These are phyloP conservation scores for Hecatera dysodea DNA, from an alignment of 2,888 invertebrate species.

Conservation along the genomic window DNA sequence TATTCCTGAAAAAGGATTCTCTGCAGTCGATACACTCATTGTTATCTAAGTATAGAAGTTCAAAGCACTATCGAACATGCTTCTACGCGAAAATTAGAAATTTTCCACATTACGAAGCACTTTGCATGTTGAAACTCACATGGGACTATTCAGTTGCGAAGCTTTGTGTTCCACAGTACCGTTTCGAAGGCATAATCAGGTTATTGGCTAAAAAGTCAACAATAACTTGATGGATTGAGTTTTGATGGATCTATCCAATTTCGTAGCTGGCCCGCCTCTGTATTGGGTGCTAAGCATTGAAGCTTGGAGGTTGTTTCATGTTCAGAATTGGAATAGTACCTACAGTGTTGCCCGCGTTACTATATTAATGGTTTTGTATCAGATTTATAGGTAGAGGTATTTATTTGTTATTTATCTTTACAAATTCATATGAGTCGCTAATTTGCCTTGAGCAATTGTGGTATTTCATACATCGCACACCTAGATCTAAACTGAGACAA, in stretches of 20 bases:
- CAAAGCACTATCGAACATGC: not conserved
- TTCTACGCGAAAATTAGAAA: constrained; percentile 1
- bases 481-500: too few species aligned
- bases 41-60: not conserved
- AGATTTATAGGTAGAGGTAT: too few species aligned
- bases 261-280: constrained; percentile 20
- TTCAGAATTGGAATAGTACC: constrained; percentile 9
- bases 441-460: too few species aligned
- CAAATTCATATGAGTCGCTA: too few species aligned
- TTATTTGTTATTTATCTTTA: too few species aligned
- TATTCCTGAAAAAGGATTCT: not conserved
- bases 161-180: constrained; percentile 43
- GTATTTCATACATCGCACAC: too few species aligned
- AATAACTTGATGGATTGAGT: constrained; percentile 59
- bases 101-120: constrained; percentile 8
- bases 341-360: not conserved
- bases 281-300: constrained; percentile 37
- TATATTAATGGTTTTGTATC: not conserved
- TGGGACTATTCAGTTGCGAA: constrained; percentile 24
- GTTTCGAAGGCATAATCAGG: constrained; percentile 43
- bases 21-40: not conserved
- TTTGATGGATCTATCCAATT: constrained; percentile 63
- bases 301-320: constrained; percentile 9
- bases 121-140: constrained; percentile 18
- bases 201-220: constrained; percentile 61